Evolutionary conservation across 2,797 vertebrate species (phyloP).

Genomic region (Decapterus maruadsi): DNA sequence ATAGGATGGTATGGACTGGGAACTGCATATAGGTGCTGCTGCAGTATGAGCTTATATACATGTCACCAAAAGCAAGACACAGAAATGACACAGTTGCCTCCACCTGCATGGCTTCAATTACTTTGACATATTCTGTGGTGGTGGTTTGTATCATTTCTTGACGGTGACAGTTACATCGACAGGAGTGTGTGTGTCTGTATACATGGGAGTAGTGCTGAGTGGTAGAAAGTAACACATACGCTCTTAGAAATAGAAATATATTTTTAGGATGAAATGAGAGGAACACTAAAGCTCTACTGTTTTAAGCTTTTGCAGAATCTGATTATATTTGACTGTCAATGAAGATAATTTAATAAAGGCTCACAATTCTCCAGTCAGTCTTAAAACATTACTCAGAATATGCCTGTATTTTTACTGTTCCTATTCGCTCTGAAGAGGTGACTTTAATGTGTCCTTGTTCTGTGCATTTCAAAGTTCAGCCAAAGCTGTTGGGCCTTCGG

Average conservation of each 20-base stretch:
- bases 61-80: background rate
- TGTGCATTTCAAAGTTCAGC: background rate
- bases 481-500: background rate
- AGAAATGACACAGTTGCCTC: background rate
- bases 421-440: background rate
- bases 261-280: background rate
- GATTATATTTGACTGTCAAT: background rate
- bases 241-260: background rate
- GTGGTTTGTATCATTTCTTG: slow-evolving; percentile 17
- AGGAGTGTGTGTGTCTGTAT: slow-evolving; percentile 19
- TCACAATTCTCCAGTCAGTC: background rate
- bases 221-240: slow-evolving; percentile 22
- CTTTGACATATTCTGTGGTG: slow-evolving; percentile 9
- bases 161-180: slow-evolving; percentile 21
- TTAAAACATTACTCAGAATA: background rate
- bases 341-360: background rate
- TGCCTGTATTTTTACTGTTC: background rate
- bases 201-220: slow-evolving; percentile 9
- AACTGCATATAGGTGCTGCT: background rate
- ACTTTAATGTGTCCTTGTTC: background rate
- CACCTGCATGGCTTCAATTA: slow-evolving; percentile 19
- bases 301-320: background rate
- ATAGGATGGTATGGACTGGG: background rate
- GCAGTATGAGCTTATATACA: background rate
- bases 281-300: background rate